Conservation (phyloP, 2,113 vertebrate genomes). For the Callorhinus ursinus region DNA sequence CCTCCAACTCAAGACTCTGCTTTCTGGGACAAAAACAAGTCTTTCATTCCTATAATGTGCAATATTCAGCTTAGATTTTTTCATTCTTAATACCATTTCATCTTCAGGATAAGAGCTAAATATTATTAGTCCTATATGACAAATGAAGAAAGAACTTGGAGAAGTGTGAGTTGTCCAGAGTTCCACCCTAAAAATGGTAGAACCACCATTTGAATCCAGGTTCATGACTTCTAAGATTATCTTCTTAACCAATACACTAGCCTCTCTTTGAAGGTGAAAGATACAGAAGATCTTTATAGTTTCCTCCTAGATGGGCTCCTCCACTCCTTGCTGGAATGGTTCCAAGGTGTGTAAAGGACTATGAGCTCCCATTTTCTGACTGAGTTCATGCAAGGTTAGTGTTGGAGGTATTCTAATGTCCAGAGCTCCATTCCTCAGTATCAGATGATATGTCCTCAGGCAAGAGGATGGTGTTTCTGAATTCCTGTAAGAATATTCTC, state of each 20-base stretch:
- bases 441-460: neutral
- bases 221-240: neutral
- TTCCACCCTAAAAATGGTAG: neutral
- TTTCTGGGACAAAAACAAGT: neutral
- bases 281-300: neutral
- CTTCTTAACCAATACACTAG: neutral
- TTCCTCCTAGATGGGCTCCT: neutral
- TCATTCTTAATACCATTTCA: neutral
- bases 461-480: slow-evolving; percentile 15
- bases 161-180: neutral
- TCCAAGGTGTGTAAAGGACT: neutral
- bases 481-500: neutral
- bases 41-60: neutral
- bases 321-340: neutral
- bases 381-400: neutral
- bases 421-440: neutral
- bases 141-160: neutral
- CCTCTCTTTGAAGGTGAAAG: neutral
- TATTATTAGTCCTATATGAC: neutral
- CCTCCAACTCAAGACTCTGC: neutral
- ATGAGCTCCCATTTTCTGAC: neutral
- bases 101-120: neutral
- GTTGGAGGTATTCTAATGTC: slow-evolving; percentile 15
- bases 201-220: neutral
- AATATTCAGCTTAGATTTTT: neutral